Conservation (phyloP, 2,888 invertebrate species). For the Mactromeris polynyma region DNA sequence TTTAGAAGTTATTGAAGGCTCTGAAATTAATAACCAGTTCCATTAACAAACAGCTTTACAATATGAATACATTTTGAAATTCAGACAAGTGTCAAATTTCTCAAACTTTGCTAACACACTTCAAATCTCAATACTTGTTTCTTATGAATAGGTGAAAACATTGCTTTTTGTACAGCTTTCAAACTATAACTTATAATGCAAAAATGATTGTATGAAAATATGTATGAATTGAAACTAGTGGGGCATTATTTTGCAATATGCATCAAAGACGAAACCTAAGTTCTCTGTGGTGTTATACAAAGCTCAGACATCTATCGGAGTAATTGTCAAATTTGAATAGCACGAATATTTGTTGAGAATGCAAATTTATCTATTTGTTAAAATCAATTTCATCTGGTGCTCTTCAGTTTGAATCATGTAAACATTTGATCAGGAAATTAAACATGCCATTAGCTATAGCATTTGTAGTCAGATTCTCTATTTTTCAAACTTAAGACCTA, state of each 20-base stretch:
- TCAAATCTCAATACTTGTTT: conserved; percentile 2
- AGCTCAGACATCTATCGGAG: neutral
- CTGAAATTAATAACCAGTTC: neutral
- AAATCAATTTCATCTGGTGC: no score
- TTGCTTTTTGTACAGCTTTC: neutral
- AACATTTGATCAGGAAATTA: no score
- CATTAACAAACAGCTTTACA: neutral
- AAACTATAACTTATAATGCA: conserved; percentile 5
- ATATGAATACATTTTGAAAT: neutral
- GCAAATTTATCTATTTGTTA: no score
- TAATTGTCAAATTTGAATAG: neutral
- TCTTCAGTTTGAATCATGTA: no score
- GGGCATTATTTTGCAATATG: neutral
- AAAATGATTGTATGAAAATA: neutral
- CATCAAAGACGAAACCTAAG: neutral
- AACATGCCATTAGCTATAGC: no score
- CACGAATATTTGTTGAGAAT: neutral
- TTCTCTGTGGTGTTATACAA: neutral
- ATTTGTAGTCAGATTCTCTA: no score
- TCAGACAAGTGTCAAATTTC: conserved; percentile 14
- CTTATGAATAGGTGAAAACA: conserved; percentile 7
- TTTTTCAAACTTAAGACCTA: no score
- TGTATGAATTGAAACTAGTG: neutral
- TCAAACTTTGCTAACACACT: conserved; percentile 10
- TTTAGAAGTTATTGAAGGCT: neutral